Evolutionary conservation across 2,113 vertebrate genomes (phyloP).

Genomic region (Apeltes quadracus): DNA sequence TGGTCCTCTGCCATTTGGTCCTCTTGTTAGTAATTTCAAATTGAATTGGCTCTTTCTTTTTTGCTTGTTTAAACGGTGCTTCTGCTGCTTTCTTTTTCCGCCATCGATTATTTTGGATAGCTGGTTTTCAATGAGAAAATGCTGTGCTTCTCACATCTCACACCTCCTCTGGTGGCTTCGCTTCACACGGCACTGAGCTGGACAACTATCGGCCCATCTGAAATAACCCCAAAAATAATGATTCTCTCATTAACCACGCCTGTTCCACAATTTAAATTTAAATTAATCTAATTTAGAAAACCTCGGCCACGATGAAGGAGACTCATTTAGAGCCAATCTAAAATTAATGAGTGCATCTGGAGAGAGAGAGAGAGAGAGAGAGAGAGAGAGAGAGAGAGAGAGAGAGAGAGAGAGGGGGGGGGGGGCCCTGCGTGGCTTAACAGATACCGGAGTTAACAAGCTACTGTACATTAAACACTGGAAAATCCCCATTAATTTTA

Average conservation of each 20-base stretch:
- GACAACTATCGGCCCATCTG: conserved; percentile 71
- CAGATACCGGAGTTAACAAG: conserved; percentile 72
- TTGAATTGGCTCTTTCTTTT: neutral
- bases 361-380: conserved; percentile 52
- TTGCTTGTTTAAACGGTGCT: neutral
- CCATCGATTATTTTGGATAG: conserved; percentile 6
- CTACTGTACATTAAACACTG: conserved; percentile 77
- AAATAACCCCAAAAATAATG: conserved; percentile 75
- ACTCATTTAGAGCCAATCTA: conserved; percentile 82
- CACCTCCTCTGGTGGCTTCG: conserved; percentile 46
- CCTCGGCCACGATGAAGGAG: conserved; percentile 74
- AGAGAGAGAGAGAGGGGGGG: conserved; percentile 57
- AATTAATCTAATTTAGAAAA: conserved; percentile 82
- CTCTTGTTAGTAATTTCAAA: too few species aligned
- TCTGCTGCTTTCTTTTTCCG: neutral
- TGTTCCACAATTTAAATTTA: conserved; percentile 72
- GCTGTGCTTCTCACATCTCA: neutral
- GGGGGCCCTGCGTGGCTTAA: conserved; percentile 67
- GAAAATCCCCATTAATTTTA: conserved; percentile 74
- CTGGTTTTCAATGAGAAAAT: neutral
- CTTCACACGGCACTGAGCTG: conserved; percentile 45
- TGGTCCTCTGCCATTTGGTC: too few species aligned
- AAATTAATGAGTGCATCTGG: conserved; percentile 81
- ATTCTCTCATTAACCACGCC: conserved; percentile 71
- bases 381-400: conserved; percentile 47